Evolutionary conservation across 1,140 invertebrate species (phyloP).

Genomic region (Lepidurus packardi): DNA sequence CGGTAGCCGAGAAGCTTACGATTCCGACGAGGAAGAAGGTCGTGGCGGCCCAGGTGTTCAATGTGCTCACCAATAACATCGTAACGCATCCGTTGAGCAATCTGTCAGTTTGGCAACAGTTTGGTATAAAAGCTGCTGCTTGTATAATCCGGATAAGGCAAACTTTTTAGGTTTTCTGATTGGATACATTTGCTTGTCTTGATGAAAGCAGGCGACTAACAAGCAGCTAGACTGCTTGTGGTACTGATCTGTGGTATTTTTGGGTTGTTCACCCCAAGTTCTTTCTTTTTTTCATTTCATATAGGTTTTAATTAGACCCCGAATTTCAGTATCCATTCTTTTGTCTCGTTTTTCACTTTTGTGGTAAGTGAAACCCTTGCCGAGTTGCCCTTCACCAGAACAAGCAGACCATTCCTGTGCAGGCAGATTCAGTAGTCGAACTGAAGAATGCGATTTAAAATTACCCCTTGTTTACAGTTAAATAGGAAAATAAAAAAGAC

Average conservation of each 20-base stretch:
- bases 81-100: neutral
- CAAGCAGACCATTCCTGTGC: conserved; percentile 2
- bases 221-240: neutral
- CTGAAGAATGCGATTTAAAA: neutral
- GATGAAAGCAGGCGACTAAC: neutral
- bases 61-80: conserved; percentile 61
- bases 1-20: conserved; percentile 57
- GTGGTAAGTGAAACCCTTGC: neutral
- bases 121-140: neutral
- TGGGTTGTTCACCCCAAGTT: neutral
- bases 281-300: neutral
- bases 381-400: neutral
- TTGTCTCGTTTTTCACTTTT: neutral
- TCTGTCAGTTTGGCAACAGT: neutral
- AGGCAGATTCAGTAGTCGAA: neutral
- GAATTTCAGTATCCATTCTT: neutral
- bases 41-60: conserved; percentile 55
- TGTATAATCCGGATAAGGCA: neutral
- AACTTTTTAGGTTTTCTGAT: neutral
- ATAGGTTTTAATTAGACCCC: neutral
- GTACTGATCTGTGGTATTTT: neutral
- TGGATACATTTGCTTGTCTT: neutral
- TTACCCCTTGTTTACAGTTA: neutral
- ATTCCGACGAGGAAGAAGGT: conserved; percentile 60
- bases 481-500: neutral